Evolutionary conservation across 1,140 invertebrate species (phyloP).

Genomic region (Caenorhabditis inopinata): DNA sequence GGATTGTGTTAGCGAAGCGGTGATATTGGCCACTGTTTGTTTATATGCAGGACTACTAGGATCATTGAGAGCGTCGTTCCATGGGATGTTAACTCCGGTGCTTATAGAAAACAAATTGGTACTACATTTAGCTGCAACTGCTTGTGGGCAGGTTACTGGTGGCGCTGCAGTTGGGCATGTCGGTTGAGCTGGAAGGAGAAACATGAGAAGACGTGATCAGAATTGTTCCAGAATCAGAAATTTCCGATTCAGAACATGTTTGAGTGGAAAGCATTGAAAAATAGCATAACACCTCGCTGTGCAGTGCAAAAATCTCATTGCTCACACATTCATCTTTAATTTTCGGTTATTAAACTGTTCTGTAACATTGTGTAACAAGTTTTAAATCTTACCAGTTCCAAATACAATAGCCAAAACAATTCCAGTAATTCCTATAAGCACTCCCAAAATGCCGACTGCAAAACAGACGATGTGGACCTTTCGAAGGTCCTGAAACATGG

Average conservation of each 20-base stretch:
- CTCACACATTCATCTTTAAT: too few species aligned
- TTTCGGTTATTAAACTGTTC: too few species aligned
- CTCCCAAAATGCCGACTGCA: background rate
- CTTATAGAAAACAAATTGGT: background rate
- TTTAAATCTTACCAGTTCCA: background rate
- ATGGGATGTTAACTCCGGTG: background rate
- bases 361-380: too few species aligned
- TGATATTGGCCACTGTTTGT: background rate
- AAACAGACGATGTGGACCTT: background rate
- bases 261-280: too few species aligned
- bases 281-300: too few species aligned
- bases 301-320: too few species aligned
- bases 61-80: background rate
- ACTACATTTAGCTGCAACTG: too few species aligned
- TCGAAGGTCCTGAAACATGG: background rate
- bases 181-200: background rate
- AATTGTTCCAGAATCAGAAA: too few species aligned
- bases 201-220: too few species aligned
- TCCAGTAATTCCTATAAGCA: background rate
- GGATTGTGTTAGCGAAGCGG: background rate
- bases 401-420: slow-evolving; percentile 22
- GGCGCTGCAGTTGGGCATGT: background rate
- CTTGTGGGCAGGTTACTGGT: too few species aligned
- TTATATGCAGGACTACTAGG: background rate
- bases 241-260: too few species aligned